Percentiles rank a stretch among this genome's conserved stretches.
These are phyloP conservation scores for Drosophila bocqueti DNA, from an alignment of 1,140 invertebrate species.

Conservation along the genomic window DNA sequence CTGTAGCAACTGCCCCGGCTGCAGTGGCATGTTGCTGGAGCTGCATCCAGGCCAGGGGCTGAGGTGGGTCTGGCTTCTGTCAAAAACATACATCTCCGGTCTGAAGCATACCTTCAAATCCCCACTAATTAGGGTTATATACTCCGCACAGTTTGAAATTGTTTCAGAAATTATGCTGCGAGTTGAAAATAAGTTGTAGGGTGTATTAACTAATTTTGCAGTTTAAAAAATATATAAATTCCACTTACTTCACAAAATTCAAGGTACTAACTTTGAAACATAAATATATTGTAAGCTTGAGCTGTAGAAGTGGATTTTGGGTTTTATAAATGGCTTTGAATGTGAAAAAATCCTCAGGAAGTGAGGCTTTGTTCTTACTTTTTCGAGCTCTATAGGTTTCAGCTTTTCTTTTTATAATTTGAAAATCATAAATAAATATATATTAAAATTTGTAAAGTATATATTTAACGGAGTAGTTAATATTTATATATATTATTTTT, in stretches of 20 bases:
- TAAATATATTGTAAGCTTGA: no score
- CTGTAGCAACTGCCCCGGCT: slow-evolving; percentile 14
- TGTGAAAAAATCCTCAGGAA: neutral
- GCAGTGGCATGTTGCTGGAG: slow-evolving; percentile 23
- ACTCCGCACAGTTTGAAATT: neutral
- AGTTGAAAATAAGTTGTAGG: neutral
- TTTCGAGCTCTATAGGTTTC: no score
- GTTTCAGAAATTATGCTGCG: neutral
- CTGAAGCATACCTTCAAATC: slow-evolving; percentile 17
- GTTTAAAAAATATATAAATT: neutral
- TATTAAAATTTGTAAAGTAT: no score
- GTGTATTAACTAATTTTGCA: no score
- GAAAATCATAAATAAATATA: no score
- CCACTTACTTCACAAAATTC: no score
- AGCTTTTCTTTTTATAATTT: no score
- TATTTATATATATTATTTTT: no score
- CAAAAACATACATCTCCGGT: slow-evolving; percentile 1
- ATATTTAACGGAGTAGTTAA: no score
- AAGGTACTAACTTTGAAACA: neutral
- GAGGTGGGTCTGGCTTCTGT: neutral
- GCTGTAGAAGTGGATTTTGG: neutral
- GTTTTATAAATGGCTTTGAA: neutral
- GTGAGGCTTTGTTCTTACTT: neutral
- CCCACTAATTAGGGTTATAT: slow-evolving; percentile 21
- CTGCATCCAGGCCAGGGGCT: neutral